Base-by-base conservation (phyloP, 2,888 invertebrate genomes). In the Clanis bilineata region DNA sequence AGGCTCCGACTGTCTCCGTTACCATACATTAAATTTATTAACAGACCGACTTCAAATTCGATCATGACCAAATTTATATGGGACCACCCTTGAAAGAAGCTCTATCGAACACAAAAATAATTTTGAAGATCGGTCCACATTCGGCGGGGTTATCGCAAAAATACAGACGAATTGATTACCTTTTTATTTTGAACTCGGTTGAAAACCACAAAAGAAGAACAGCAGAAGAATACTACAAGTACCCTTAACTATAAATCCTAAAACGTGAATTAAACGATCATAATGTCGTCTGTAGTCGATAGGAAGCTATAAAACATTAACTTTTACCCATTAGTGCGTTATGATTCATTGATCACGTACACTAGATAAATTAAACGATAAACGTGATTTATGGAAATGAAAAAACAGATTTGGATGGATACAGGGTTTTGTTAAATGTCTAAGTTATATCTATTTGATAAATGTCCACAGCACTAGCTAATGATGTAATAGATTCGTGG, bases 281-380 rank as follows among this genome's bases (percentile, higher is more conserved):
- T 15, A 44, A 39, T 3, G 23, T 54, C 28, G 23, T 56, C 55
- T 47, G 59, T 64, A 32, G 59, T 41, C 62, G 60, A 41, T 38
- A 22, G 43, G 43, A 57, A 54, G 18, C 57, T 22, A 57, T 47
- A 18, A 54, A 32, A 44, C 18, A 61, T 38, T 32, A 57, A 51
- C 43, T 61, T 61, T 61, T 54, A 41, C 44, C 51, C 51, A 57
- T 61, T 61, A 57, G 57, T 57, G 39, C 18, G 32, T 18, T 57
- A 57, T 43, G 41, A 21, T 32, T 57, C 59, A 23, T 65, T 66
- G 60, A 70, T 73, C 67, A 69, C 67, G 72, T 71, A 65, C 71
- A 70, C 68, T 64, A 71, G 74, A 78, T 79, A 78, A 73, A 78
- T 77, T 73, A 70, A 71, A 68, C 72, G 71, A 76, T 78, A 74